Evolutionary conservation across 2,113 vertebrate species (phyloP), one percentile per base, ranked within the genome.

Genomic region (Festucalex cinctus): DNA sequence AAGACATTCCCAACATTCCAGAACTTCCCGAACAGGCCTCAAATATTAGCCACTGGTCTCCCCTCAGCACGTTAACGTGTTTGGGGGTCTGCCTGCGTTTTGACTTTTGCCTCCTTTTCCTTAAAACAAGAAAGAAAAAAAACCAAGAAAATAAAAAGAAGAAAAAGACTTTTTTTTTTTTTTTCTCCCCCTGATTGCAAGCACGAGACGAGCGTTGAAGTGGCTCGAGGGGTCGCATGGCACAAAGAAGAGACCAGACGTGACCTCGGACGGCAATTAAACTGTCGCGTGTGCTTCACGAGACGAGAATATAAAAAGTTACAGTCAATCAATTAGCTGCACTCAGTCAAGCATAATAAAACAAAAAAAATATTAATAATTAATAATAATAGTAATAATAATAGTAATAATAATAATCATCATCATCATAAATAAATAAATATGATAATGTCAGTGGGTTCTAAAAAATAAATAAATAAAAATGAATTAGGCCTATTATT

Each of bases 1-100:
- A 92, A 92, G 87, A 88, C 89, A 95, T 96, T 95, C 95, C 78
- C 79, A 20, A 32, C 91, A 95, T 95, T 94, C 93, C 91, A 85
- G 66, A 90, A 90, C 92, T 95, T 93, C 89, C 91, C 83, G 91
- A 88, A 83, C 88, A 89, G 88, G 83, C 87, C 89, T 71, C 86
- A 85, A 78, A 92, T 92, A 91, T 93, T 90, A 90, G 72, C 88
- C 75, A 66, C 68, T 53, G 10, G 72, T 43, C 36, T 32, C 39
- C 51, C 49, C 70, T 69, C 61, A 9, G 68, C 71, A 35, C 54
- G 74, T 75, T 65, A 73, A 48, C 10, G 39, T 41, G 39, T 13
- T 41, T 41, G 63, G 74, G 68, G 77, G 69, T 73, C 66, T 62
- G 71, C 43, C 56, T 56, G 66, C 64, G 69, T 51, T 75, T 73